A percentile compares a stretch with the other conserved stretches of the same genome.
phyloP scores from a whole-genome alignment of 2,888 invertebrate species.

The Yponomeuta evonymella region DNA sequence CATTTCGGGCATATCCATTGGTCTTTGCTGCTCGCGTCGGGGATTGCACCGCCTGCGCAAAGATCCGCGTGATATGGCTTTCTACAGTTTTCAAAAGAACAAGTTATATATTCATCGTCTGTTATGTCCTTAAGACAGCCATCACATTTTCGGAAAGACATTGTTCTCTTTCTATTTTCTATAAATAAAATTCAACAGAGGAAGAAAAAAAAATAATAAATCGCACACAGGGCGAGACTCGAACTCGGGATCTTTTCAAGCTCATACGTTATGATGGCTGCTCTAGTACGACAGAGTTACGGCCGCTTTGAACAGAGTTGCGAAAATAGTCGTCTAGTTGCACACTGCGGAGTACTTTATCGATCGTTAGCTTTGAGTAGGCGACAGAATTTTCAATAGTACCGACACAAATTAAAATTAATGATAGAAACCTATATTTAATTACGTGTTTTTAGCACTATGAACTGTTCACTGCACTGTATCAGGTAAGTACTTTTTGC shows the following conservation, averaged over 20 bases:
- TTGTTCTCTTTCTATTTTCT: neutral
- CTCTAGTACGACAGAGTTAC: too few relatives aligned
- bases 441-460: too few relatives aligned
- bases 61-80: neutral
- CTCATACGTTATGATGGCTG: too few relatives aligned
- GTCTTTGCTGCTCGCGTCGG: neutral
- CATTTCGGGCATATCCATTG: neutral
- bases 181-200: neutral
- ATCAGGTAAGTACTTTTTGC: neutral
- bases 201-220: neutral
- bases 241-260: neutral
- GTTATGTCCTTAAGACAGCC: neutral
- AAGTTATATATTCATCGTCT: neutral
- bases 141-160: neutral
- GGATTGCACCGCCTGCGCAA: neutral
- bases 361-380: too few relatives aligned
- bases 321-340: too few relatives aligned
- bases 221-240: neutral
- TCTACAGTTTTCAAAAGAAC: neutral
- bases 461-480: neutral
- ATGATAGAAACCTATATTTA: too few relatives aligned
- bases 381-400: too few relatives aligned
- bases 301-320: too few relatives aligned
- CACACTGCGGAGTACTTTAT: too few relatives aligned
- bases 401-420: too few relatives aligned